A percentile compares a stretch with the other conserved stretches of the same genome.
These are phyloP conservation scores for Percina caprodes DNA, from an alignment of 2,113 vertebrate species.

Conservation along the genomic window DNA sequence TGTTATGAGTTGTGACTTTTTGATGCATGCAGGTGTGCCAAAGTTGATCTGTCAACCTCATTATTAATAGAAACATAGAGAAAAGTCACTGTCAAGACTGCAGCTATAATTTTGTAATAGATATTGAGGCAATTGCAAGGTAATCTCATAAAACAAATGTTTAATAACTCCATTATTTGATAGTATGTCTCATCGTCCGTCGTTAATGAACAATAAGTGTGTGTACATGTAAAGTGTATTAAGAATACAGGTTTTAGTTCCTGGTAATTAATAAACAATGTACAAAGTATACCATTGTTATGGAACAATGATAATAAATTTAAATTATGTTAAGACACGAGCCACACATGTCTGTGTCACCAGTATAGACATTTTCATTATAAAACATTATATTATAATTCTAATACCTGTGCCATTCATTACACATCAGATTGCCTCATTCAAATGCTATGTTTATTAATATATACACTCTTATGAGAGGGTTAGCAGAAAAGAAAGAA, in stretches of 20 bases:
- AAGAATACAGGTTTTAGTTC: background rate
- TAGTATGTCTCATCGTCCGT: background rate
- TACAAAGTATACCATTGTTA: background rate
- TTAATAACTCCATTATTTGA: constrained; percentile 7
- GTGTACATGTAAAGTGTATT: constrained; percentile 9
- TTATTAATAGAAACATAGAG: background rate
- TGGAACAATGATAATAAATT: background rate
- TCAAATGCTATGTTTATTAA: background rate
- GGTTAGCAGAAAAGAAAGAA: background rate
- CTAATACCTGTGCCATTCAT: background rate
- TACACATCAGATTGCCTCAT: background rate
- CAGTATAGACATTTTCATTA: background rate
- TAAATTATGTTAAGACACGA: background rate
- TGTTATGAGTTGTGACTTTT: no score
- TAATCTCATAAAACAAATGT: constrained; percentile 6
- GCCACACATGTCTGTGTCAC: background rate
- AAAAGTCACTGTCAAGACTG: constrained; percentile 10
- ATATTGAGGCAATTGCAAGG: constrained; percentile 2
- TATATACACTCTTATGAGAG: background rate
- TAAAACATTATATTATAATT: background rate
- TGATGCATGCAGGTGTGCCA: constrained; percentile 14
- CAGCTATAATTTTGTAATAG: constrained; percentile 8
- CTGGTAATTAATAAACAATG: background rate
- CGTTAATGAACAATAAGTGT: background rate
- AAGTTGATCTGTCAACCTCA: background rate